These are phyloP conservation scores for Bradypodion ventrale DNA, from an alignment of 2,797 vertebrate species.

Conservation along the genomic window DNA sequence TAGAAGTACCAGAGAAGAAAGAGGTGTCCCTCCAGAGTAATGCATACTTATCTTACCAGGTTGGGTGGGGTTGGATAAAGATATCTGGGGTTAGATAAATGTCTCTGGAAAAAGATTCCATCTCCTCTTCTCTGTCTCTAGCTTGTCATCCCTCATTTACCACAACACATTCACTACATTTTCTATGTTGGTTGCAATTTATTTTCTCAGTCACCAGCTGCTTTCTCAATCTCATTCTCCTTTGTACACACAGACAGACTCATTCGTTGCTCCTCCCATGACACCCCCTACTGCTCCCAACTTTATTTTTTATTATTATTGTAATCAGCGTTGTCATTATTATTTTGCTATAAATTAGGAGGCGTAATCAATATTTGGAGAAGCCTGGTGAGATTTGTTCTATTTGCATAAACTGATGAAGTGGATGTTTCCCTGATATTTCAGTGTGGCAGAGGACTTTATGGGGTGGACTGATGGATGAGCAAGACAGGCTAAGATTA, in stretches of 20 bases:
- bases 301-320: conserved; percentile 28
- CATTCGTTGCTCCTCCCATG: background rate
- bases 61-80: background rate
- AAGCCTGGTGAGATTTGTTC: conserved; percentile 66
- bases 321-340: conserved; percentile 24
- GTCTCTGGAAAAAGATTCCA: background rate
- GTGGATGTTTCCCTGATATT: conserved; percentile 69
- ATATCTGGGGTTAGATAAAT: background rate
- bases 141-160: conserved; percentile 15
- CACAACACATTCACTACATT: background rate
- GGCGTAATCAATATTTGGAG: conserved; percentile 62
- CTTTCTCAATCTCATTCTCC: background rate
- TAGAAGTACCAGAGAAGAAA: background rate
- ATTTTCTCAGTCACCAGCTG: conserved; percentile 26
- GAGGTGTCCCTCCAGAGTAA: background rate
- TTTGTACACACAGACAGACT: background rate
- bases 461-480: conserved; percentile 71
- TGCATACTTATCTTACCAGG: background rate
- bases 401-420: conserved; percentile 74
- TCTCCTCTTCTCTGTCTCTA: background rate
- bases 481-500: conserved; percentile 56
- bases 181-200: conserved; percentile 11
- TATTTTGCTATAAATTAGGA: conserved; percentile 62
- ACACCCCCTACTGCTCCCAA: background rate
- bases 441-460: conserved; percentile 68